Evolutionary conservation across 2,888 invertebrate species (phyloP).

Genomic region (Nomada ruficornis): DNA sequence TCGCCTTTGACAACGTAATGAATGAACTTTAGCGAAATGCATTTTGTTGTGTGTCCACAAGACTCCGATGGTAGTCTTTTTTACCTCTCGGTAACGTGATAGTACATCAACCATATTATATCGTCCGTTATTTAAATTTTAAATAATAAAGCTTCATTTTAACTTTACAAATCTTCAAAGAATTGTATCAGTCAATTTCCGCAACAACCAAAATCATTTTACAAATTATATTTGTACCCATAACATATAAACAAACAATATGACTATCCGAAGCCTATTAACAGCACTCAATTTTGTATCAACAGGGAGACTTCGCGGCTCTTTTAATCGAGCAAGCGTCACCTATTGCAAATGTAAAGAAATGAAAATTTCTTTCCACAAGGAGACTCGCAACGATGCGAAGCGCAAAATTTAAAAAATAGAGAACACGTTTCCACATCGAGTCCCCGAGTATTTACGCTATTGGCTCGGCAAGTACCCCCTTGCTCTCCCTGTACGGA

Average conservation of each 20-base stretch:
- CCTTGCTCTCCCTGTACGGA: constrained; percentile 71
- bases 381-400: not conserved
- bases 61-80: not conserved
- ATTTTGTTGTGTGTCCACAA: constrained; percentile 60
- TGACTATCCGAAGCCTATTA: not conserved
- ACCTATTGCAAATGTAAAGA: too few species aligned
- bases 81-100: not conserved
- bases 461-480: constrained; percentile 71
- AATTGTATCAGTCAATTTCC: too few species aligned
- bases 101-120: not conserved
- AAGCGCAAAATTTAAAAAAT: not conserved
- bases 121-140: not conserved
- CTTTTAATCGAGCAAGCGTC: not conserved
- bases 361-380: not conserved
- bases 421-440: not conserved
- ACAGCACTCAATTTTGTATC: not conserved
- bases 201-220: not conserved
- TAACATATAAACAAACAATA: not conserved
- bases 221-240: not conserved
- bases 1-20: constrained; percentile 72
- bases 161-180: not conserved
- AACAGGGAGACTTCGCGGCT: not conserved
- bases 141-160: not conserved
- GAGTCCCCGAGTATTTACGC: constrained; percentile 67
- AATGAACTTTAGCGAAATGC: constrained; percentile 67